Evolutionary conservation across 2,888 invertebrate genomes (phyloP).

Genomic region (Gari tellinella): DNA sequence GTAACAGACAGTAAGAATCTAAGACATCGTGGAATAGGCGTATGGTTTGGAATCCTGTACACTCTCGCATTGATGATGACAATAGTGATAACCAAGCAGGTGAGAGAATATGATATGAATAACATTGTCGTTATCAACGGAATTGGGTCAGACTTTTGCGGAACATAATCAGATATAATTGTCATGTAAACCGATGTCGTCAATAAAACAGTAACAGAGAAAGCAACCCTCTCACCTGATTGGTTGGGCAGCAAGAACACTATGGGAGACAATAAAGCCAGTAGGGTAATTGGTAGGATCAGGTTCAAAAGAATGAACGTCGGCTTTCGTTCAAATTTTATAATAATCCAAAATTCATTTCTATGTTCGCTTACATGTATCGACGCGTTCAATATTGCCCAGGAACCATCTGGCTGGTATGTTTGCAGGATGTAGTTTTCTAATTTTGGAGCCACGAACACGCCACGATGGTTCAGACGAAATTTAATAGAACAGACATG

Average conservation of each 20-base stretch:
- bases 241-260: slow-evolving; percentile 26
- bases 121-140: slow-evolving; percentile 13
- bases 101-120: background rate
- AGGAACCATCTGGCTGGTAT: too few relatives aligned
- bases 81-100: background rate
- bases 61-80: slow-evolving; percentile 11
- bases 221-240: slow-evolving; percentile 21
- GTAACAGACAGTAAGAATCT: background rate
- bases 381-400: too few relatives aligned
- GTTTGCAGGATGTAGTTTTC: too few relatives aligned
- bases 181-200: slow-evolving; percentile 20
- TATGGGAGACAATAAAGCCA: background rate
- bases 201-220: slow-evolving; percentile 18
- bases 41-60: slow-evolving; percentile 1
- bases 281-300: slow-evolving; percentile 8
- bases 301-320: background rate
- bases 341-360: too few relatives aligned
- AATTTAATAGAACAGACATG: too few relatives aligned
- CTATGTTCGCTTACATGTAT: too few relatives aligned
- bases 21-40: background rate
- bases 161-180: slow-evolving; percentile 18
- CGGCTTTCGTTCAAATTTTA: too few relatives aligned
- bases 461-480: too few relatives aligned
- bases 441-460: too few relatives aligned
- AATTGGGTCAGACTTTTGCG: slow-evolving; percentile 16